These are phyloP conservation scores for Lepus timidus DNA, from an alignment of 2,113 vertebrate species.

Conservation along the genomic window DNA sequence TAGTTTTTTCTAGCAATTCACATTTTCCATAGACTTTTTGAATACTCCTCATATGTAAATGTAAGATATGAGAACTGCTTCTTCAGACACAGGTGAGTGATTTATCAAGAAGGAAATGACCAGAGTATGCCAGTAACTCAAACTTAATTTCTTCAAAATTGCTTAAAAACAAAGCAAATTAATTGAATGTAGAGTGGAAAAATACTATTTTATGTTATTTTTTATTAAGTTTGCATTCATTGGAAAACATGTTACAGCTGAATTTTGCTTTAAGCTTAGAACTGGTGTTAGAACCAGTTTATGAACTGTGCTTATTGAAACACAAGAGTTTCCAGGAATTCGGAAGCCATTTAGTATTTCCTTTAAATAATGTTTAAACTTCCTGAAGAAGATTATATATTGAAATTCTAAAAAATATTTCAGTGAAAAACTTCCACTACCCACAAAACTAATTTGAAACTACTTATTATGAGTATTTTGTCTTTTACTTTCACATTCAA, in stretches of 20 bases:
- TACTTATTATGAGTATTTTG: background rate
- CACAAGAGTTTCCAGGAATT: background rate
- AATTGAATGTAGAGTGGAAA: background rate
- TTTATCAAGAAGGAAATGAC: background rate
- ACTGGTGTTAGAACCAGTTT: background rate
- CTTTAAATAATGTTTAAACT: constrained; percentile 2
- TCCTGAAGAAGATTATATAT: background rate
- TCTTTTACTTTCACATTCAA: background rate
- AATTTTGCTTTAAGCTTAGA: background rate
- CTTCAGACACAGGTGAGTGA: background rate
- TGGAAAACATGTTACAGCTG: background rate
- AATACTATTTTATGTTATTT: background rate
- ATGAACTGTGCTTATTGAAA: background rate
- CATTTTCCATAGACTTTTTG: too few species aligned
- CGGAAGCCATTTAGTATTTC: background rate
- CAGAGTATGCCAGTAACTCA: background rate
- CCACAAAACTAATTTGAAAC: background rate
- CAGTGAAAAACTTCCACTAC: background rate
- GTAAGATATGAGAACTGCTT: background rate
- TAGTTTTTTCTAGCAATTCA: too few species aligned
- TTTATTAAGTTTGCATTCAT: background rate
- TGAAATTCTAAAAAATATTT: background rate
- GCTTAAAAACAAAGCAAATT: background rate
- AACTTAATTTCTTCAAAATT: background rate
- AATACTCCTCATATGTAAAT: background rate